Conservation (phyloP, 2,113 vertebrate species). For the Vidua macroura region DNA sequence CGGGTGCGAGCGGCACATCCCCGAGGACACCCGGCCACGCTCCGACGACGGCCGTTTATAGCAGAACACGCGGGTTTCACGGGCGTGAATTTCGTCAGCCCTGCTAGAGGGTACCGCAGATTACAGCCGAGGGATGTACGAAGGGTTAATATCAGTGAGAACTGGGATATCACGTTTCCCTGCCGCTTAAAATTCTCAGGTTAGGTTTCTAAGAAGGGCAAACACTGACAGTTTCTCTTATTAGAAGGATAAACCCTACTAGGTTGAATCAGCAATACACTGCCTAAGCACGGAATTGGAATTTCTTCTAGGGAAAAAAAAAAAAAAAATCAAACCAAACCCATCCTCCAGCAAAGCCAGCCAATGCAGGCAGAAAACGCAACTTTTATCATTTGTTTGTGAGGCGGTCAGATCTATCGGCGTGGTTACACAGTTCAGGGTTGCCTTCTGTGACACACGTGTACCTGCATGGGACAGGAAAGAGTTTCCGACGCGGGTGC, state of each 20-base stretch:
- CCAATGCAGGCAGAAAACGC: not conserved
- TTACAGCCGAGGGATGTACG: no score
- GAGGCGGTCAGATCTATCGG: not conserved
- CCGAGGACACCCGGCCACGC: not conserved
- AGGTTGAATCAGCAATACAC: not conserved
- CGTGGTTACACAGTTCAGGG: not conserved
- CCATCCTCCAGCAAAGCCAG: not conserved
- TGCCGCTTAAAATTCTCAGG: not conserved
- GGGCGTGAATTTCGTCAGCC: not conserved
- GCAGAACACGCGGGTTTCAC: not conserved
- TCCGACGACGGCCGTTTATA: fast-evolving
- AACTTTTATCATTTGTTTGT: not conserved
- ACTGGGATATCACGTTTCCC: fast-evolving
- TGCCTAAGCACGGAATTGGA: not conserved
- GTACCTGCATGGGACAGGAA: not conserved
- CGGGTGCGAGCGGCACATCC: not conserved
- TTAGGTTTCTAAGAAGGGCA: not conserved
- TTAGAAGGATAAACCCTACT: not conserved
- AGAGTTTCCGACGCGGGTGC: fast-evolving
- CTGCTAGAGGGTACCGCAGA: not conserved
- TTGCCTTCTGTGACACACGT: not conserved
- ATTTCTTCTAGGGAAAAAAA: not conserved
- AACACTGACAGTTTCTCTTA: not conserved
- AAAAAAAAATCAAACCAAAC: not conserved
- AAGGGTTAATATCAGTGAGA: not conserved